Evolutionary conservation across 2,797 vertebrate species (phyloP).

Genomic region (Podarcis siculus): DNA sequence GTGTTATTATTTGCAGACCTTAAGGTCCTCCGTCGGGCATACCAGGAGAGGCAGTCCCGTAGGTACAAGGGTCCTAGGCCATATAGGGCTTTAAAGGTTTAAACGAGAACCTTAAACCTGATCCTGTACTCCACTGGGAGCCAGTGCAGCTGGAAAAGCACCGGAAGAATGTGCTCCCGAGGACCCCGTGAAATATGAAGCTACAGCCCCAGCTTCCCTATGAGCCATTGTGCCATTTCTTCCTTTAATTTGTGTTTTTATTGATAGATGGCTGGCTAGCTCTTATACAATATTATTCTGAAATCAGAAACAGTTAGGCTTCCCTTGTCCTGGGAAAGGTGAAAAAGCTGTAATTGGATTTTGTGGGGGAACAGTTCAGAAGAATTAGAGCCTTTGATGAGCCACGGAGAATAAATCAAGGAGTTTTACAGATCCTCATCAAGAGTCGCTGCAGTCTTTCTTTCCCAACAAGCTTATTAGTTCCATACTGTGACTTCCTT

Average conservation of each 20-base stretch:
- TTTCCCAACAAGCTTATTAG: not conserved
- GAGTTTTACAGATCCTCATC: not conserved
- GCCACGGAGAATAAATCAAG: not conserved
- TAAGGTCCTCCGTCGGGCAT: too few relatives aligned
- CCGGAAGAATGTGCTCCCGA: too few relatives aligned
- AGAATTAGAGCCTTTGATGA: not conserved
- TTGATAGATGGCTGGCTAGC: not conserved
- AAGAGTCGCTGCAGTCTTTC: not conserved
- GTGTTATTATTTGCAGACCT: too few relatives aligned
- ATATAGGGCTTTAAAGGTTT: too few relatives aligned
- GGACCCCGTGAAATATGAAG: not conserved
- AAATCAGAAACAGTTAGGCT: not conserved
- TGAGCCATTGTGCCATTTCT: not conserved
- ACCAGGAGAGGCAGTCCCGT: too few relatives aligned
- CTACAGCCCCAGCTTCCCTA: not conserved
- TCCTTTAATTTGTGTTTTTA: not conserved
- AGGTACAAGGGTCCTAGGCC: too few relatives aligned
- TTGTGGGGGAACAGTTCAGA: not conserved
- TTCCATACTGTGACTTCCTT: conserved; percentile 6
- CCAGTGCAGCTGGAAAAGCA: too few relatives aligned
- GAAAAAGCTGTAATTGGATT: not conserved
- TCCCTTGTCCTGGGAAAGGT: not conserved
- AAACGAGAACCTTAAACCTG: too few relatives aligned
- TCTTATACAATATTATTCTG: not conserved
- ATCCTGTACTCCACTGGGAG: too few relatives aligned